Base-by-base conservation (phyloP, 1,140 invertebrate species). In the Meteorus sp. region DNA sequence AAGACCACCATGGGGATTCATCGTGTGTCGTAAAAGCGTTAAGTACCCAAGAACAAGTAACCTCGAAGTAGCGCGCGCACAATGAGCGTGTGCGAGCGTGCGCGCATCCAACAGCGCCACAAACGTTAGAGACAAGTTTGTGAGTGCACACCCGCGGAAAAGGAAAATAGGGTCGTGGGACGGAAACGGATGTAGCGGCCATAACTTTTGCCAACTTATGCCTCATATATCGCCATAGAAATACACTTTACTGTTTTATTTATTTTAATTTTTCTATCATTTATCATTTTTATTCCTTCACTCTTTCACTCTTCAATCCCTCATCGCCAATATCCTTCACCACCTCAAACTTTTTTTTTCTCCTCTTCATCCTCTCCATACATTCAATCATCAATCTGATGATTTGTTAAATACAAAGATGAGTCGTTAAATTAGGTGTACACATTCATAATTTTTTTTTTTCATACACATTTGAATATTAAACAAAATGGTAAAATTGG, bases 11-110 rank as follows among this genome's bases (percentile, higher is more conserved):
- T 50, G 60, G 43, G 56, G 54, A 53, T 65, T 66, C 62, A 70
- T 70, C 67, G 72, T 63, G 62, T 61, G 67, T 75, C 75, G 74
- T 78, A 78, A 78, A 48, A 76, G 63, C 65, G 66, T 69, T 73
- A 75, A 77, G 69, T 74, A 66, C 70, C 61, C 60, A 44, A 63
- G 61, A 68, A 58, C 63, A 65, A 68, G 66, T 65, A 63, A 45
- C 47, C 67, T 66, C 63, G 63, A 71, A 70, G 66, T 63, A 62
- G 59, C 62, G 20, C 44, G 44, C 27, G 45, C 33, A 57, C 48
- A 20, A 22, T n/a, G 23, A 41, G 31, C 20, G n/a, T n/a, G n/a
- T n/a, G n/a, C 8, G 27, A 48, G 27, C 23, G 13, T 19, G 17
- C n/a, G 45, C 45, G 13, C 17, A 11, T 48, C 41, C 23, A 37